A percentile compares a stretch with the other conserved stretches of the same genome.
Conservation (phyloP, 2,888 invertebrate species). For the Malacosoma neustria region DNA sequence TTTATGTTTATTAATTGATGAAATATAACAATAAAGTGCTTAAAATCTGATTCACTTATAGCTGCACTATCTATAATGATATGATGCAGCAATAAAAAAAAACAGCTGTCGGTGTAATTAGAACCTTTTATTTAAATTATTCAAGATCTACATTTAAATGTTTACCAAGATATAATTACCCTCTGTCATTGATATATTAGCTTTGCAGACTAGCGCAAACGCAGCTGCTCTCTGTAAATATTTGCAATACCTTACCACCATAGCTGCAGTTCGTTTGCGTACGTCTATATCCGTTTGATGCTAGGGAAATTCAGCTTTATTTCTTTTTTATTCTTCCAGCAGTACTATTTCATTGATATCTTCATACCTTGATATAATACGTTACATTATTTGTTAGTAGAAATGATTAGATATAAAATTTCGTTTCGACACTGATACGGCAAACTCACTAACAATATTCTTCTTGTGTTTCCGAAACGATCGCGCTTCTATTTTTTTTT, state of each 20-base stretch:
- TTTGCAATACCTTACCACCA: constrained; percentile 38
- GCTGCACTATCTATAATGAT: too few species aligned
- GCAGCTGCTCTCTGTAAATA: constrained; percentile 55
- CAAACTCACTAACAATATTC: constrained; percentile 4
- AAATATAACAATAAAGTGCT: too few species aligned
- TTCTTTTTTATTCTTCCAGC: too few species aligned
- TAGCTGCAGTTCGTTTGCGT: constrained; percentile 52
- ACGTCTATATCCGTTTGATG: constrained; percentile 53
- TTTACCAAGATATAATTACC: neutral
- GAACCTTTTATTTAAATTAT: neutral
- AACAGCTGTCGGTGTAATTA: neutral
- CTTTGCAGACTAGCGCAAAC: constrained; percentile 24
- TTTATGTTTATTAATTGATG: too few species aligned
- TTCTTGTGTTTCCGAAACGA: neutral
- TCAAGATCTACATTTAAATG: neutral
- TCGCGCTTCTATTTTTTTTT: too few species aligned
- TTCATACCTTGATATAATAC: too few species aligned
- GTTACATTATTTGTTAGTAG: too few species aligned
- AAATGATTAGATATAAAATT: too few species aligned
- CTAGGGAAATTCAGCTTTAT: constrained; percentile 29
- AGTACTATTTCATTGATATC: too few species aligned
- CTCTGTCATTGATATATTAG: constrained; percentile 47
- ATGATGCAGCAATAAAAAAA: too few species aligned
- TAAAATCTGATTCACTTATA: neutral
- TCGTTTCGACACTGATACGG: constrained; percentile 19